phyloP scores from a whole-genome alignment of 2,888 invertebrate genomes.

The Latrodectus elegans region DNA sequence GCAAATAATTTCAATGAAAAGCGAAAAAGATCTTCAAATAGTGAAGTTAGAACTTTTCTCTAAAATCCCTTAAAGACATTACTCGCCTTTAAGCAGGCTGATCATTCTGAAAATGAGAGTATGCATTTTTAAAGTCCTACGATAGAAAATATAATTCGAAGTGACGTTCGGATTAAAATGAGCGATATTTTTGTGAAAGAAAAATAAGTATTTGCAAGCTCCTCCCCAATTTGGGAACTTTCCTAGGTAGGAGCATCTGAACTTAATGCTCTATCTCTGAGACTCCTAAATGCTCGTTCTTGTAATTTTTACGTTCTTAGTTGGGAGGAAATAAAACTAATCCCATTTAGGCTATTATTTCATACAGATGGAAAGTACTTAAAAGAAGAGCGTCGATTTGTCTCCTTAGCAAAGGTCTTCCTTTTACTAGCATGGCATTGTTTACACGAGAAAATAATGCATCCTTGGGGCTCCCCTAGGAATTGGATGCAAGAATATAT shows the following conservation, averaged over 20 bases:
- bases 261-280: constrained; percentile 17
- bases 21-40: background rate
- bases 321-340: constrained; percentile 49
- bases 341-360: constrained; percentile 59
- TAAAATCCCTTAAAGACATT: too few relatives aligned
- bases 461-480: constrained; percentile 18
- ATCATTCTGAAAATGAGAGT: background rate
- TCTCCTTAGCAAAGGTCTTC: constrained; percentile 41
- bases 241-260: constrained; percentile 40
- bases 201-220: constrained; percentile 12
- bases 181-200: constrained; percentile 44
- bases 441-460: constrained; percentile 59
- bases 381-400: constrained; percentile 58
- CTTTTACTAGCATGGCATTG: constrained; percentile 53
- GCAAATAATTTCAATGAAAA: too few relatives aligned
- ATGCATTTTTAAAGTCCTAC: background rate
- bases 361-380: constrained; percentile 37
- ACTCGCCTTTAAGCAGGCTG: background rate
- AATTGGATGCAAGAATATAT: constrained; percentile 1
- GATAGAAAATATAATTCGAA: constrained; percentile 37
- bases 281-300: constrained; percentile 21
- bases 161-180: constrained; percentile 41
- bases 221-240: constrained; percentile 33
- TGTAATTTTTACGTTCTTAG: constrained; percentile 48
- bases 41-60: background rate